Conservation (phyloP, 2,888 invertebrate genomes). For the Cephus spinipes region DNA sequence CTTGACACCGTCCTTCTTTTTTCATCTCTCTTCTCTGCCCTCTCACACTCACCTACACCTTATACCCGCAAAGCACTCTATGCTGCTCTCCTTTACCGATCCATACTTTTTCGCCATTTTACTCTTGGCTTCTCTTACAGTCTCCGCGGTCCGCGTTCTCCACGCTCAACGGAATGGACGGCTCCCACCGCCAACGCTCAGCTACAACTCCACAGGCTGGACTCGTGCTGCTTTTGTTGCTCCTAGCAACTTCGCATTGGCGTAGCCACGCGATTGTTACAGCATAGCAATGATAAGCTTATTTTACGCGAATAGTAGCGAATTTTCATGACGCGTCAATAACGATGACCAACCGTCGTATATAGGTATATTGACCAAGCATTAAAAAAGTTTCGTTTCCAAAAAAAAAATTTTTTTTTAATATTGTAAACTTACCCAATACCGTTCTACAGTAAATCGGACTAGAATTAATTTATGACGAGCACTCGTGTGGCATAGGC, state of each 20-base stretch:
- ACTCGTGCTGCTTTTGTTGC: constrained; percentile 57
- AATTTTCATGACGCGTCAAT: neutral
- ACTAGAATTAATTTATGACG: neutral
- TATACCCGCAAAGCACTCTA: constrained; percentile 38
- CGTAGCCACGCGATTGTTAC: constrained; percentile 30
- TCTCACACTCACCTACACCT: constrained; percentile 28
- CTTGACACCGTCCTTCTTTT: constrained; percentile 37
- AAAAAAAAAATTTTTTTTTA: neutral
- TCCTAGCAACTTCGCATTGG: constrained; percentile 56
- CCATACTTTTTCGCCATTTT: neutral
- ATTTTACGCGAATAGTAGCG: neutral
- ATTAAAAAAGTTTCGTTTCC: neutral
- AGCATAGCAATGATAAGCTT: neutral
- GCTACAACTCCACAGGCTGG: constrained; percentile 47
- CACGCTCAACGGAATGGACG: constrained; percentile 47
- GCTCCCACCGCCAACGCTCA: constrained; percentile 61
- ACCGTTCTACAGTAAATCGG: neutral
- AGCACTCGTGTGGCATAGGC: neutral
- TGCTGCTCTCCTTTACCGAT: constrained; percentile 39
- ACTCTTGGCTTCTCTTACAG: neutral
- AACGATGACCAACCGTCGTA: neutral
- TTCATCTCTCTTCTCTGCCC: constrained; percentile 32
- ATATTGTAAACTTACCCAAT: neutral
- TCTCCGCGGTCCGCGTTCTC: constrained; percentile 26
- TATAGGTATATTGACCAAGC: neutral